Base-by-base conservation (phyloP, 1,140 invertebrate genomes). In the Dendrolimus punctatus region DNA sequence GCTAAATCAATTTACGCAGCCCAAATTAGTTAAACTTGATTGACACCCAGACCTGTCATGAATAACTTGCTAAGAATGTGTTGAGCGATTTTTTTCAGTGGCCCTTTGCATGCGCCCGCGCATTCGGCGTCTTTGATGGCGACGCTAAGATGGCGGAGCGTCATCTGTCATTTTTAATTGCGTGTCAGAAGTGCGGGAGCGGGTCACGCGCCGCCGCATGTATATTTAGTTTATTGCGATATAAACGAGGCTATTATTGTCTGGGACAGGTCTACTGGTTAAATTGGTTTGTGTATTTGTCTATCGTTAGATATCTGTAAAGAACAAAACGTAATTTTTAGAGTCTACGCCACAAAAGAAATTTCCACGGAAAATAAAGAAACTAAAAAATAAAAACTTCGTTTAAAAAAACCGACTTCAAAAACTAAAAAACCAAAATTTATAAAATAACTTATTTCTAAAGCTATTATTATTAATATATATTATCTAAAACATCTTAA, bases 131-230 rank as follows among this genome's bases (percentile, higher is more conserved):
- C 68, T 75, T 72, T 80, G 73, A 72, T 52, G 56, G 62, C 56
- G 53, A 23, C 52, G 23, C 57, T 70, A 76, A 80, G 60, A 75
- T 78, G 75, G 75, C 74, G 62, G 45, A 57, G 42, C 54, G 60
- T 76, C 76, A 83, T 83, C 78, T 76, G 80, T 83, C 80, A 83
- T 83, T 83, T 83, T 80, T 83, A 83, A 83, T 83, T 83, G 80
- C 71, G 58, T 83, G 80, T 83, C 80, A 83, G 74, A 75, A 67
- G 66, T 59, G 63, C 55, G 64, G 59, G 60, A 51, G 66, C 66
- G 71, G 23, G 23, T 23, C 23, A 23, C 68, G 74, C 69, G 68
- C 66, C 64, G 70, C 63, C 64, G 73, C 46, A 49, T 36, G 64
- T 77, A 79, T 83, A 73, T 83, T 83, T 80, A 83, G 77, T 80